Percentiles rank a stretch among this genome's conserved stretches.
These are phyloP conservation scores for Lypha dubia DNA, from an alignment of 2,888 invertebrate genomes.

Conservation along the genomic window DNA sequence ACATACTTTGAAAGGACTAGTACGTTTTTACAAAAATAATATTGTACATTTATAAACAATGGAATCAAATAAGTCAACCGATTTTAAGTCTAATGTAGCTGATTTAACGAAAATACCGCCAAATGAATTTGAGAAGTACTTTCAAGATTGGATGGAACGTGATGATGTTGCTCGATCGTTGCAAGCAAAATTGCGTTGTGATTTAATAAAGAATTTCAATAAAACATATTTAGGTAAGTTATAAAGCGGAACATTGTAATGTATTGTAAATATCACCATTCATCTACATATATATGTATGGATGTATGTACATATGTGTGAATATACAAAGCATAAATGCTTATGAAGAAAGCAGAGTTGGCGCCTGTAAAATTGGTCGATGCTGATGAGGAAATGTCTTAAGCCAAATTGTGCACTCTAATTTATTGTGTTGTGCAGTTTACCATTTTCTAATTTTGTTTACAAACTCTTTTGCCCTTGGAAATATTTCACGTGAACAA, in stretches of 20 bases:
- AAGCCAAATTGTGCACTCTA: no score
- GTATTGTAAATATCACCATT: no score
- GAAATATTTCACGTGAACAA: no score
- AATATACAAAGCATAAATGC: no score
- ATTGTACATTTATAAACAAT: background rate
- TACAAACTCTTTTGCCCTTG: no score
- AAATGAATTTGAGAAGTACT: constrained; percentile 80
- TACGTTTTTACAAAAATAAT: background rate
- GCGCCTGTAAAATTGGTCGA: no score
- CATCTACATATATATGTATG: background rate
- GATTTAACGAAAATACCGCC: constrained; percentile 80
- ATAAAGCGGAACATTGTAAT: background rate
- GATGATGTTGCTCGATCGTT: constrained; percentile 80
- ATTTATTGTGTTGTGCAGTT: no score
- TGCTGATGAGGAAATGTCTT: no score
- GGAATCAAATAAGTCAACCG: constrained; percentile 53
- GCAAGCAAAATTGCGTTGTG: constrained; percentile 80
- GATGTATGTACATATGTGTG: background rate
- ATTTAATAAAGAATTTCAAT: constrained; percentile 81
- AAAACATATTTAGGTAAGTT: constrained; percentile 80
- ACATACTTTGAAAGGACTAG: background rate
- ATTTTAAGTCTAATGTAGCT: constrained; percentile 76
- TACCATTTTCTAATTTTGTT: no score
- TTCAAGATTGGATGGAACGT: constrained; percentile 81
- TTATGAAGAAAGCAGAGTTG: no score